Percentiles rank a stretch among this genome's conserved stretches.
phyloP scores from a whole-genome alignment of 1,140 invertebrate genomes.

The Ips typographus region DNA sequence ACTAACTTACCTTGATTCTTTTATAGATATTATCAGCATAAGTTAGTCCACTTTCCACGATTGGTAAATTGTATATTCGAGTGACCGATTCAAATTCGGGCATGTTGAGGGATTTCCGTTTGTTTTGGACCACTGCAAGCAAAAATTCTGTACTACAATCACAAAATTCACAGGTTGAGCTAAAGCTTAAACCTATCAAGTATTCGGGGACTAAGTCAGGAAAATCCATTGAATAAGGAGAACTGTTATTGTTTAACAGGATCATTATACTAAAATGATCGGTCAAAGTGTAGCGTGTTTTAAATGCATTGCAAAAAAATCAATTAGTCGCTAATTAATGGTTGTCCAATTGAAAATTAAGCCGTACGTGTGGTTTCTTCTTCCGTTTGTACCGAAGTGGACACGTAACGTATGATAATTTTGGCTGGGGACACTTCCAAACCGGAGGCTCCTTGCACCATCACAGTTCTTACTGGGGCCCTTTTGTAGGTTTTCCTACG shows the following conservation, averaged over 20 bases:
- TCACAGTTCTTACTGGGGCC: conserved; percentile 14
- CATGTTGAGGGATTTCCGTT: conserved; percentile 47
- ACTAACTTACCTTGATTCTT: conserved; percentile 63
- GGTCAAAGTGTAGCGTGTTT: too few species aligned
- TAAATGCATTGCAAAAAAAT: too few species aligned
- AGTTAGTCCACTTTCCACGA: conserved; percentile 69
- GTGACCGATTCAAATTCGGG: conserved; percentile 65
- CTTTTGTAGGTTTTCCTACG: conserved; percentile 18
- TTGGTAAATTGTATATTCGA: conserved; percentile 68
- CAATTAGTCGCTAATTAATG: too few species aligned
- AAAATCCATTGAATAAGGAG: conserved; percentile 1
- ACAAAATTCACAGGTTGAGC: not conserved
- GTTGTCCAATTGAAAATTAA: too few species aligned
- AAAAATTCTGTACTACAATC: conserved; percentile 4
- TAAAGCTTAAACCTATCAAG: conserved; percentile 10
- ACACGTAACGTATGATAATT: conserved; percentile 28
- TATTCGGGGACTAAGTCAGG: conserved; percentile 19
- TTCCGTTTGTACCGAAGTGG: conserved; percentile 24
- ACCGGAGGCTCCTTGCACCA: conserved; percentile 13
- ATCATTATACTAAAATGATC: not conserved
- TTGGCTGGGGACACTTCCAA: conserved; percentile 11
- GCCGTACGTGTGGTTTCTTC: conserved; percentile 4
- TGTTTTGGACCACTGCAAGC: conserved; percentile 38
- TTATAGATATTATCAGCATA: conserved; percentile 69
- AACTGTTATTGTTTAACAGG: conserved; percentile 23